Base-by-base conservation (phyloP, 2,113 vertebrate genomes). In the Fregata magnificens region DNA sequence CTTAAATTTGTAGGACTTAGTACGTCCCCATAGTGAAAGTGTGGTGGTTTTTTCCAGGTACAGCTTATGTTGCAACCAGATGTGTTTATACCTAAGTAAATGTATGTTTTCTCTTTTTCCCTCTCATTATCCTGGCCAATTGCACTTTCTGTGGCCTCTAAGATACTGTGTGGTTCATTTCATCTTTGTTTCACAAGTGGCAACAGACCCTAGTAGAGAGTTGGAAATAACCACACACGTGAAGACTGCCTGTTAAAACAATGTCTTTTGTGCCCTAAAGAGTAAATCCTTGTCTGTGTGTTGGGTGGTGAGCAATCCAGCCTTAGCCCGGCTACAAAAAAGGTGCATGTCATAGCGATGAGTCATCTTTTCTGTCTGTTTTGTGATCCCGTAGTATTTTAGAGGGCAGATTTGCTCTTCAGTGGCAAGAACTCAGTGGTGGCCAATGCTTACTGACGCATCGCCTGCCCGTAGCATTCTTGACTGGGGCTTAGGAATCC, bases 1-100 rank as follows among this genome's bases (percentile, higher is more conserved):
- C 62, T 70, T 22, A 9, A 28, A 3, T 32, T 2, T n/a, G 36
- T 34, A 49, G 78, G 55, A 10, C 1, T 31, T n/a, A 3, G 20
- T 16, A 7, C 1, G 4, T 6, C 73, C 6, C 0, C 17, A 0
- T 6, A 13, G 0, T 18, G 44, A 28, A 62, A 55, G 21, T 2
- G 13, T 38, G 74, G 7, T 69, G 40, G 1, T 12, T 80, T 73
- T 44, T 52, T 28, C 73, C 77, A 70, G 49, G 47, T 38, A 6
- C 19, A 36, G 45, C 40, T 10, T 25, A 17, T 18, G 53, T 7
- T 73, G 31, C 61, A 17, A 7, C 26, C 56, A 95, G 52, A 10
- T 31, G 1, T 31, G 72, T 63, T 90, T 50, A 20, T 71, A 22
- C 47, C 10, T 4, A 24, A 3, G 6, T 62, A 26, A 2, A 8